Base-by-base conservation (phyloP, 64 coral and sea anemone genomes). In the Porites lutea region DNA sequence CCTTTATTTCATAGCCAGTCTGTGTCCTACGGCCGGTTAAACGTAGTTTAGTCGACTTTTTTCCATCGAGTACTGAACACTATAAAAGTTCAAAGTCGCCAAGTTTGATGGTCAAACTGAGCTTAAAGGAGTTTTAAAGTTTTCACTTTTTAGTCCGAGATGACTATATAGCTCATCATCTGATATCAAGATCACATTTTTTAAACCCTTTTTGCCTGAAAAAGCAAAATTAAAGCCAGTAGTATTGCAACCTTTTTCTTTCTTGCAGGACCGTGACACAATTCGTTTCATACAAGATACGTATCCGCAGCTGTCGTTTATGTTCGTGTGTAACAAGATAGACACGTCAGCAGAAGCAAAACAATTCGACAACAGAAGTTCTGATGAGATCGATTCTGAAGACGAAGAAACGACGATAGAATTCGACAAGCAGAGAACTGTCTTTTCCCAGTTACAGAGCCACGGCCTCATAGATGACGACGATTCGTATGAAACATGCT, bases 291-390 rank as follows among this genome's bases (percentile, higher is more conserved):
- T 92, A 14, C 90, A 92, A 71, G 80, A 86, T 27, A 86, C 85
- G 44, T 86, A 85, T 22, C 90, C 90, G 37, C 51, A 92, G 11
- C 46, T 86, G 14, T 75, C 90, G n/a, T 72, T 92, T 61, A 75
- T 76, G 71, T 92, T 92, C 47, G 80, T 92, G 65, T 92, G 90
- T 54, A 92, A 77, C 55, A 92, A 92, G 57, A 70, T 92, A 3
- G 90, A 92, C 45, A 82, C 79, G 4, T 63, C 58, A 6, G 55
- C 79, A 22, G 37, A 13, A 16, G 78, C 78, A 3, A 11, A 47
- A 21, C 1, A 37, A 48, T 48, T 13, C 43, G 71, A 74, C 43
- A 3, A 5, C 48, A 13, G 48, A 53, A 54, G 48, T 18, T 77
- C 49, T 19, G 74, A 77, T 18, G 74, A 77, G n/a, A 4, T 3